phyloP scores from a whole-genome alignment of 2,113 vertebrate genomes.

The Xiphorhynchus elegans region DNA sequence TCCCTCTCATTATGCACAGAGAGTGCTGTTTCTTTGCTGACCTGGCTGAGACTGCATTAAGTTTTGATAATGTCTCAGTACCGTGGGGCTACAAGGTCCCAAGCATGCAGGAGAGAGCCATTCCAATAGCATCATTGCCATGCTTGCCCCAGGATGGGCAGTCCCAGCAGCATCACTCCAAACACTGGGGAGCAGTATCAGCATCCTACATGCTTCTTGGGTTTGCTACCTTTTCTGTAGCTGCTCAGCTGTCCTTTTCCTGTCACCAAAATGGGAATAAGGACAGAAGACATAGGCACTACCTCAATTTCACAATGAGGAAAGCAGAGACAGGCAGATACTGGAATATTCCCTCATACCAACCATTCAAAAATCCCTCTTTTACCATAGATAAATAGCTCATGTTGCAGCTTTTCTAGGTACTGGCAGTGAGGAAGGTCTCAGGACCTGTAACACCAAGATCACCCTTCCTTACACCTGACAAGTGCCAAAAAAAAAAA shows the following conservation, averaged over 20 bases:
- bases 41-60: neutral
- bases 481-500: neutral
- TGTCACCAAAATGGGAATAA: neutral
- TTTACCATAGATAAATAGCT: neutral
- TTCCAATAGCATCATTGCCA: neutral
- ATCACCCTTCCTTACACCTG: neutral
- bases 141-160: neutral
- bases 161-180: neutral
- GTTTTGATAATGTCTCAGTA: neutral
- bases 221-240: neutral
- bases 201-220: accelerated
- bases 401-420: neutral
- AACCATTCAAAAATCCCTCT: neutral
- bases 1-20: neutral
- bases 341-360: neutral
- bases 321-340: neutral
- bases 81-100: neutral
- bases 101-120: neutral
- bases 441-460: neutral
- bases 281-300: neutral
- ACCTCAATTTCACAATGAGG: neutral
- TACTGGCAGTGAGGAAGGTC: neutral
- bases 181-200: neutral
- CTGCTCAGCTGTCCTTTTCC: neutral
- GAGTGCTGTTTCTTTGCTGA: neutral